Evolutionary conservation across 2,797 vertebrate species (phyloP).

Genomic region (Sebastes iracundus): DNA sequence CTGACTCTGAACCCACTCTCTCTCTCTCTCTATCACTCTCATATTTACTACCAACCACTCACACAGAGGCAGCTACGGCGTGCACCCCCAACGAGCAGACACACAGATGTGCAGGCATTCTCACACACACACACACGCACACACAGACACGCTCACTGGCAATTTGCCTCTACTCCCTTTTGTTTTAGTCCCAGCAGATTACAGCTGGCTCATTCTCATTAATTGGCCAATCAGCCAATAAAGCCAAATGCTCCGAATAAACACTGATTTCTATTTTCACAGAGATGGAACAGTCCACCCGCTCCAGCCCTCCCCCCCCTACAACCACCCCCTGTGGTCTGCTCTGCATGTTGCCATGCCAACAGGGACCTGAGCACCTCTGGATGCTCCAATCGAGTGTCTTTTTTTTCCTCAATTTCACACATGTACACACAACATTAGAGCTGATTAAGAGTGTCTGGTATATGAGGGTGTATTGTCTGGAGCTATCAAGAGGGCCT

Average conservation of each 20-base stretch:
- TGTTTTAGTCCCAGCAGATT: conserved; percentile 34
- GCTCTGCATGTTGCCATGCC: conserved; percentile 70
- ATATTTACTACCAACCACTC: conserved; percentile 27
- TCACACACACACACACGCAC: background rate
- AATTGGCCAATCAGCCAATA: conserved; percentile 54
- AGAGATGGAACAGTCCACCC: conserved; percentile 47
- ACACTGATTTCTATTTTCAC: conserved; percentile 16
- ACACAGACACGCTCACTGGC: background rate
- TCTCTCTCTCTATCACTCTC: conserved; percentile 21
- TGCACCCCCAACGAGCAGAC: conserved; percentile 12
- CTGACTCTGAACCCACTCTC: background rate
- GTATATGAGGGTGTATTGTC: background rate
- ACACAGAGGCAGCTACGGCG: background rate
- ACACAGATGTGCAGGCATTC: background rate
- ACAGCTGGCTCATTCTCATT: conserved; percentile 45
- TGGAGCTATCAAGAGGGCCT: background rate
- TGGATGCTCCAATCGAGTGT: conserved; percentile 49
- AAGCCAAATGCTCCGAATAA: conserved; percentile 36
- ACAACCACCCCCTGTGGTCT: conserved; percentile 32
- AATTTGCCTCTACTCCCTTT: conserved; percentile 7
- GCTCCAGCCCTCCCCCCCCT: background rate
- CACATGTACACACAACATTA: conserved; percentile 13
- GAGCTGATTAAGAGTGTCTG: background rate
- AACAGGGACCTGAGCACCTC: conserved; percentile 59
- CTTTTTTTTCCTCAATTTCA: conserved; percentile 24